A percentile compares a stretch with the other conserved stretches of the same genome.
Conservation (phyloP, 2,797 vertebrate genomes). For the Peromyscus nudipes region DNA sequence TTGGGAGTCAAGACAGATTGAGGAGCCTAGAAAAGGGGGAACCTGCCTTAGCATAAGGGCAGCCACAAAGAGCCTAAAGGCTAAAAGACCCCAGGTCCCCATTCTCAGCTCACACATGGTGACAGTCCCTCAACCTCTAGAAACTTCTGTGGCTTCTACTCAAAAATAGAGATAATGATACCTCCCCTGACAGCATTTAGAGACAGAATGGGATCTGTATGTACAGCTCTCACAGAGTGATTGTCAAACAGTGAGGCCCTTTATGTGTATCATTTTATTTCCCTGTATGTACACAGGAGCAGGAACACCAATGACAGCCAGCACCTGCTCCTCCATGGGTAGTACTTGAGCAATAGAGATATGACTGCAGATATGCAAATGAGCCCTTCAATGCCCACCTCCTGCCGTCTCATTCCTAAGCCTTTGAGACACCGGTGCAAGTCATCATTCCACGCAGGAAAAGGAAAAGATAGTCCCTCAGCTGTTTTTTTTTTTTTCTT, state of each 20-base stretch:
- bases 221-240: background rate
- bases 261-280: background rate
- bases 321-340: background rate
- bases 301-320: background rate
- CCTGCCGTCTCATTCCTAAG: background rate
- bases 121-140: background rate
- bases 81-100: rapidly evolving
- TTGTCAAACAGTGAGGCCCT: background rate
- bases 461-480: background rate
- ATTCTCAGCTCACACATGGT: background rate
- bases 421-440: background rate
- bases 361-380: background rate
- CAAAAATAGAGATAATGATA: background rate
- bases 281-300: background rate
- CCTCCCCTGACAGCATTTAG: no score
- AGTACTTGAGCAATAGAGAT: background rate
- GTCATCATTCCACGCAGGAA: background rate
- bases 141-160: background rate
- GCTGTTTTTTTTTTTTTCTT: background rate
- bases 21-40: background rate
- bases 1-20: background rate
- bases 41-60: background rate
- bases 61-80: background rate
- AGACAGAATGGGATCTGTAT: background rate
- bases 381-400: background rate